Conservation (phyloP, 2,797 vertebrate genomes). For the Tadarida brasiliensis region DNA sequence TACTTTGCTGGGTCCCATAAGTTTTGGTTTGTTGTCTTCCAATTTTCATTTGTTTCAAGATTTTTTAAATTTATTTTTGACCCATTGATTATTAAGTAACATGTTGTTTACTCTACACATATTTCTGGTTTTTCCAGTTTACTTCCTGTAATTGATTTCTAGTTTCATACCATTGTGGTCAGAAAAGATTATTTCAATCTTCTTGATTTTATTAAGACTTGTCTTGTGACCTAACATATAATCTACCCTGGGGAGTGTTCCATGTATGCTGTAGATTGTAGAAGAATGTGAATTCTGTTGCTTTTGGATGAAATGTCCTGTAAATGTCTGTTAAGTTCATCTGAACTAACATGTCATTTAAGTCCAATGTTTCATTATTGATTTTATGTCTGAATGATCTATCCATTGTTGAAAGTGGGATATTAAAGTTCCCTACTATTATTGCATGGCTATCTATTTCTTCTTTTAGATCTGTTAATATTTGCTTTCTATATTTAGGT, state of each 20-base stretch:
- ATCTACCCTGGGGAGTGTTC: background rate
- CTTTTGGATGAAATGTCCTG: background rate
- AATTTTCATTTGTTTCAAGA: background rate
- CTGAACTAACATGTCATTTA: background rate
- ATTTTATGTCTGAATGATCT: background rate
- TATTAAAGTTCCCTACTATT: background rate
- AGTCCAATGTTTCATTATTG: background rate
- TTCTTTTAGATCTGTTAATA: background rate
- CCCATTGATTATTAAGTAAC: background rate
- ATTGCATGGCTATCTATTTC: background rate
- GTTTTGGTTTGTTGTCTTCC: background rate
- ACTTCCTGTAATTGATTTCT: background rate
- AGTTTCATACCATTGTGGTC: background rate
- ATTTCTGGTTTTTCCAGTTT: background rate
- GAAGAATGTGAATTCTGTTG: background rate
- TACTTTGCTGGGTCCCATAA: background rate
- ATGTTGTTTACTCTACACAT: background rate
- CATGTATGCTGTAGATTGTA: background rate
- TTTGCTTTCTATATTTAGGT: background rate
- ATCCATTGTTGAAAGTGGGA: background rate
- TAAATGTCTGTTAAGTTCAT: background rate
- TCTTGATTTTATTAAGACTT: background rate
- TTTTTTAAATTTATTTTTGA: background rate
- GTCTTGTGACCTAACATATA: background rate
- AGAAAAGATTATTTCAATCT: background rate